Base-by-base conservation (phyloP, 2,113 vertebrate genomes). In the Haliaeetus leucogaster region DNA sequence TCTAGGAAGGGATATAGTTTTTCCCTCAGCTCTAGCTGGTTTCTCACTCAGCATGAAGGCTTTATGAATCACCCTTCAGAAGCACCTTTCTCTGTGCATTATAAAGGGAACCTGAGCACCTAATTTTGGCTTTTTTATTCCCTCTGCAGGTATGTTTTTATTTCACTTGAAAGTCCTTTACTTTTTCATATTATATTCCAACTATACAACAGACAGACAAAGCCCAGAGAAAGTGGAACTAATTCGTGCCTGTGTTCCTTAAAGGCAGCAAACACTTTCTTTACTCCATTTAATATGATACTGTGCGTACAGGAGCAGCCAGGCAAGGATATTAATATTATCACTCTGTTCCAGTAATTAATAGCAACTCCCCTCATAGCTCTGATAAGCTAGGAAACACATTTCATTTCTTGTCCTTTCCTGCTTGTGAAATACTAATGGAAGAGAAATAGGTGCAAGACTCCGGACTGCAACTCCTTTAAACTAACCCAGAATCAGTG, bases 281-380 rank as follows among this genome's bases (percentile, higher is more conserved):
- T 85, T 74, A 81, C 32, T 70, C n/a, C 52, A 40, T 73, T 95
- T 82, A 77, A 80, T 80, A 68, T 1, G 47, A 87, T 43, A 42
- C 56, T 13, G 10, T 27, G 25, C 21, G 3, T 66, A 73, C 40
- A 94, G 65, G 34, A 93, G 70, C 79, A 96, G 55, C 29, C 52
- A 14, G 58, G 56, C 62, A 95, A 87, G 52, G 78, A 79, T 72
- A 96, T 80, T 89, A 96, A 90, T 89, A 96, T 66, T 70, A 92
- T 65, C 66, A 48, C 25, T 59, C 36, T 52, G 63, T 47, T 79
- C 30, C 76, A 82, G 55, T 94, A 97, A 95, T 96, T 94, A 90
- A 94, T 83, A 91, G 82, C 50, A 93, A 88, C 91, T 96, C 52
- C 77, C 63, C 47, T 74, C 87, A 86, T 48, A 81, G 45, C 59